Base-by-base conservation (phyloP, 2,113 vertebrate genomes). In the Noctilio leporinus region DNA sequence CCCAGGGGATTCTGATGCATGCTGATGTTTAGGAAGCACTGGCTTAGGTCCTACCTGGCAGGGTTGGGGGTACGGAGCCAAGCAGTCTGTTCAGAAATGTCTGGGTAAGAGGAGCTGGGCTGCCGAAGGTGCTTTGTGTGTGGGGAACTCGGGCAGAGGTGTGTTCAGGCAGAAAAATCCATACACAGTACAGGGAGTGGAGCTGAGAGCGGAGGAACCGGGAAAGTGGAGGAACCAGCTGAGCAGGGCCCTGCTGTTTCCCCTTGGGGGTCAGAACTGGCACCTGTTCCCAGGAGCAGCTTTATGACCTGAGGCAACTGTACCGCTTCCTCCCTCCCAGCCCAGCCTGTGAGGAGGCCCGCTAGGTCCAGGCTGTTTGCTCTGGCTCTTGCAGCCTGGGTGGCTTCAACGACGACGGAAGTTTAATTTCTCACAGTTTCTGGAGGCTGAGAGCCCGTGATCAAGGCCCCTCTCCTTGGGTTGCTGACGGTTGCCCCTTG, bases 191-290 rank as follows among this genome's bases (percentile, higher is more conserved):
- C 10, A 14, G 4, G 5, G 59, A 2, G 5, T 30, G 59, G 30
- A 15, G 45, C 16, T 4, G 7, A 15, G 20, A 7, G 12, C 28
- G 33, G 33, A 59, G 6, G 55, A 45, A 24, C 3, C 3, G 7
- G n/a, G n/a, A 9, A 89, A 9, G 33, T 64, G 57, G 91, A 90
- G 64, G 82, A 80, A 67, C 73, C 78, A 22, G 65, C 55, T 59
- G 53, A 33, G n/a, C 67, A 30, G 28, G 64, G 16, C 30, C 35
- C 1, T 35, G 55, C n/a, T 10, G n/a, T 17, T 28, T 28, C 5
- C 53, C 22, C 9, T 14, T 1, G 53, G 47, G 45, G 49, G 19
- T 55, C 65, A 64, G 57, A 26, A 22, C 45, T 55, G 75, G 35
- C 26, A 19, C 53, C 53, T 4, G 14, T 22, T 55, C 30, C 33